Percentiles rank a stretch among this genome's conserved stretches.
Evolutionary conservation across 2,888 invertebrate genomes (phyloP).

Genomic region (Plagiodera versicolora): DNA sequence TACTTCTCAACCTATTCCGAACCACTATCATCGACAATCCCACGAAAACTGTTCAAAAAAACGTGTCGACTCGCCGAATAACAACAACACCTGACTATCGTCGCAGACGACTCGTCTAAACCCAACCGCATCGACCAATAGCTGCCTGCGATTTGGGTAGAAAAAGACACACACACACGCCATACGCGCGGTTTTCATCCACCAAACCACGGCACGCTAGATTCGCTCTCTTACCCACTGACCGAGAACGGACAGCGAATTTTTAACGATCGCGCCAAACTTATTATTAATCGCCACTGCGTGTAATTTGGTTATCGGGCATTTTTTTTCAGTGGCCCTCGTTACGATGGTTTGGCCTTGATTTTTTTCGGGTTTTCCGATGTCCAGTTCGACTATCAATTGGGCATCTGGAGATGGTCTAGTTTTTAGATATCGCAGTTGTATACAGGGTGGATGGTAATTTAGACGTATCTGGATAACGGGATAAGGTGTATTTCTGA

Average conservation of each 20-base stretch:
- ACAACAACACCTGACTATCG: slow-evolving; percentile 8
- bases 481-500: too few species aligned
- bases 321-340: not conserved
- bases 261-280: not conserved
- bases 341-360: too few species aligned
- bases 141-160: slow-evolving; percentile 9
- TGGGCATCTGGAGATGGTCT: too few species aligned
- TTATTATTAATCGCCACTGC: not conserved
- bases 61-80: not conserved
- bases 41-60: not conserved
- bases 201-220: too few species aligned
- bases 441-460: too few species aligned
- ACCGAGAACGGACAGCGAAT: slow-evolving; percentile 37
- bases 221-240: slow-evolving; percentile 49
- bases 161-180: too few species aligned
- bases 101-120: not conserved
- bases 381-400: too few species aligned
- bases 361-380: too few species aligned
- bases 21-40: not conserved
- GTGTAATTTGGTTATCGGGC: not conserved
- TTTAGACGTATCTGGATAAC: too few species aligned
- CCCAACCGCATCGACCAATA: slow-evolving; percentile 11
- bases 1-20: not conserved
- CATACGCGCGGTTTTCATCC: slow-evolving; percentile 11
- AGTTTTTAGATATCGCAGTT: too few species aligned